Conservation (phyloP, 2,888 invertebrate genomes). For the Thymelicus sylvestris region DNA sequence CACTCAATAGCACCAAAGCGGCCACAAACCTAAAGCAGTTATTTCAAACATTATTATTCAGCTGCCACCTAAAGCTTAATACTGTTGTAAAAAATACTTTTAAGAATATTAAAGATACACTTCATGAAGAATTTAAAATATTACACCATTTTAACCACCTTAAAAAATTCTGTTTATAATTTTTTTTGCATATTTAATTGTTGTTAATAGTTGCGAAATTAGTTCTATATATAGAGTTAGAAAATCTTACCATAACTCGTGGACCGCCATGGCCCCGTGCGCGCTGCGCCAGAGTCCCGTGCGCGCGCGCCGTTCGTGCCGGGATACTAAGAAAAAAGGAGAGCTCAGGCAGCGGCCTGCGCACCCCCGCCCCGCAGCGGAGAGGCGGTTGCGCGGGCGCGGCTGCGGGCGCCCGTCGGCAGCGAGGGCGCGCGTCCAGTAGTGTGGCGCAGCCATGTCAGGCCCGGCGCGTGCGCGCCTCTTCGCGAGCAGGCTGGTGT, state of each 20-base stretch:
- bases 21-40: conserved; percentile 69
- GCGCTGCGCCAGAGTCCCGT: conserved; percentile 80
- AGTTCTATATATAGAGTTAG: conserved; percentile 17
- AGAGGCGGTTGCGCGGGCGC: conserved; percentile 50
- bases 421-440: conserved; percentile 75
- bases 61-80: not conserved
- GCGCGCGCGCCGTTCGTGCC: conserved; percentile 82
- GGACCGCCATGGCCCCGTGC: conserved; percentile 81
- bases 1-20: conserved; percentile 66
- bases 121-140: not conserved
- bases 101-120: conserved; percentile 31
- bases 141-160: too few species aligned
- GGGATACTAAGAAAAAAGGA: conserved; percentile 82
- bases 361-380: conserved; percentile 66
- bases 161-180: too few species aligned
- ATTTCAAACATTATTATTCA: conserved; percentile 31
- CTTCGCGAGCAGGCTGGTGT: conserved; percentile 66
- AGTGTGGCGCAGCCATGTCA: conserved; percentile 82
- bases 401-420: conserved; percentile 54
- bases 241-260: conserved; percentile 76
- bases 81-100: conserved; percentile 21
- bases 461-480: conserved; percentile 81
- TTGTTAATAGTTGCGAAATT: not conserved
- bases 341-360: conserved; percentile 65
- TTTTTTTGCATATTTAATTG: not conserved